These are phyloP conservation scores for Beris chalybata DNA, from an alignment of 2,888 invertebrate genomes.

Conservation along the genomic window DNA sequence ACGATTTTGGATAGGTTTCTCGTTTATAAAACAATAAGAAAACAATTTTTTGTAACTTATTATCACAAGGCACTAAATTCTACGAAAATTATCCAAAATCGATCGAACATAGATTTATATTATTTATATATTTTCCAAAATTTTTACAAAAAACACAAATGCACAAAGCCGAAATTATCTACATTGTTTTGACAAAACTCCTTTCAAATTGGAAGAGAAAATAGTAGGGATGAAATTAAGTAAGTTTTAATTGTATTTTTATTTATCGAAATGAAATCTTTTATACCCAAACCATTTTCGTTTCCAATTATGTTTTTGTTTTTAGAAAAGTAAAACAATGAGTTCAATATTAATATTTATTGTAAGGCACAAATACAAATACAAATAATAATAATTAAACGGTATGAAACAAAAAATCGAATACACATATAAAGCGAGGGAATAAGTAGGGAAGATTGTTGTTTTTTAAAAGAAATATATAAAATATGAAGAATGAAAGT, in stretches of 20 bases:
- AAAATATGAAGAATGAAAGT: too few species aligned
- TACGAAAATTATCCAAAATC: constrained; percentile 9
- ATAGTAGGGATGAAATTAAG: neutral
- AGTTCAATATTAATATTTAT: constrained; percentile 7
- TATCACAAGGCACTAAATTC: neutral
- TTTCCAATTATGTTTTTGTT: neutral
- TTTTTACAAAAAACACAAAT: constrained; percentile 32
- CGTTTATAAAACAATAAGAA: neutral
- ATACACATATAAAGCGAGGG: too few species aligned
- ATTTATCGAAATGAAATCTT: neutral
- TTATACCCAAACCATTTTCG: neutral
- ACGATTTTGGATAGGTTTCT: constrained; percentile 18
- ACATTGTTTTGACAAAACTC: constrained; percentile 24
- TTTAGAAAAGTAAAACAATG: neutral
- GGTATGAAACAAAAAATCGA: too few species aligned
- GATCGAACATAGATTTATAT: constrained; percentile 8
- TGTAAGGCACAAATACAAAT: constrained; percentile 17
- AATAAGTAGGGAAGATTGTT: too few species aligned
- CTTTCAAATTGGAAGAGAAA: neutral
- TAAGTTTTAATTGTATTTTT: neutral
- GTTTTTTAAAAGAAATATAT: too few species aligned
- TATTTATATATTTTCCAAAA: constrained; percentile 39
- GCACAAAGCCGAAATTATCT: constrained; percentile 34
- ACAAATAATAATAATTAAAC: too few species aligned
- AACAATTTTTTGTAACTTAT: constrained; percentile 1